phyloP scores from a whole-genome alignment of 2,888 invertebrate species.

The Ichneumon xanthorius region DNA sequence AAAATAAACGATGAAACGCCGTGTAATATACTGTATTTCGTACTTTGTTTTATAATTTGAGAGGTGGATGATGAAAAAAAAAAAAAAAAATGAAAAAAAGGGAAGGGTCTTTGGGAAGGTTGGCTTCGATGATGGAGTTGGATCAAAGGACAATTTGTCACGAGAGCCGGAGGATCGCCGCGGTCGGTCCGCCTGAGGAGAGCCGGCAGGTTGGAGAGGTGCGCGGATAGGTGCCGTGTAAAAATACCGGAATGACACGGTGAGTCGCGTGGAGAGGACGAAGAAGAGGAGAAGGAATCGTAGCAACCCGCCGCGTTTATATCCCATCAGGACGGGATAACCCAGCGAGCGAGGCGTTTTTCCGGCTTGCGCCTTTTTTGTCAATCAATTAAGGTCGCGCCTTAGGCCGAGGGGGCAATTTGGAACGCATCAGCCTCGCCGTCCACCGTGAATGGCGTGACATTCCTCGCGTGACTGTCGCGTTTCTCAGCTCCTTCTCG shows the following conservation, averaged over 20 bases:
- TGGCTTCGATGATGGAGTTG: slow-evolving; percentile 38
- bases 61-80: neutral
- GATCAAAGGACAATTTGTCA: slow-evolving; percentile 77
- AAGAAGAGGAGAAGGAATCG: slow-evolving; percentile 17
- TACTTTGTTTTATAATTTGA: slow-evolving; percentile 7
- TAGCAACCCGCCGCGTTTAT: slow-evolving; percentile 48
- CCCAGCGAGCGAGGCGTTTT: slow-evolving; percentile 63
- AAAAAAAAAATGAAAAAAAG: neutral
- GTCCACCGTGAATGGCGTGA: slow-evolving; percentile 64
- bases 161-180: slow-evolving; percentile 14
- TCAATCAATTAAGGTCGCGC: slow-evolving; percentile 78
- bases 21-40: slow-evolving; percentile 4
- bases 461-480: slow-evolving; percentile 74
- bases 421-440: slow-evolving; percentile 77
- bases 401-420: slow-evolving; percentile 73
- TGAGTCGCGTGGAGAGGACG: slow-evolving; percentile 42
- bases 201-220: slow-evolving; percentile 16
- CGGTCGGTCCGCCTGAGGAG: slow-evolving; percentile 22
- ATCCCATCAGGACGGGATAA: slow-evolving; percentile 30
- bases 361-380: slow-evolving; percentile 69
- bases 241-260: slow-evolving; percentile 71
- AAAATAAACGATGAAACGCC: slow-evolving; percentile 11
- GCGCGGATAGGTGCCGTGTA: slow-evolving; percentile 42
- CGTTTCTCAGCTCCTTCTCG: slow-evolving; percentile 48
- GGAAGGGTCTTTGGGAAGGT: neutral